These are phyloP conservation scores for Mystacides longicornis DNA, from an alignment of 2,888 invertebrate genomes.

Conservation along the genomic window DNA sequence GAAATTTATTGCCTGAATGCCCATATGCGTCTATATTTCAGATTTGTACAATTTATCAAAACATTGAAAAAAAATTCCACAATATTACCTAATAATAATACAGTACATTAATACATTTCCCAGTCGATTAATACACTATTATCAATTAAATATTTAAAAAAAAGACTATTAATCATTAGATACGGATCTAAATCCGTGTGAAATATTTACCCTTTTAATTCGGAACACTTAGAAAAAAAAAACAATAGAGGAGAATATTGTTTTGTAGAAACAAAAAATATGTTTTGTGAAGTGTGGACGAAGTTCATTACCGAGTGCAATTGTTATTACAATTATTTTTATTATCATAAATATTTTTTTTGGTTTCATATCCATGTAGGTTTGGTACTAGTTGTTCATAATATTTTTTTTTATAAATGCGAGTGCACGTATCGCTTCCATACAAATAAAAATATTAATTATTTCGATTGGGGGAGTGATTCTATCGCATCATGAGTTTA, in stretches of 20 bases:
- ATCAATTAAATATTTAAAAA: neutral
- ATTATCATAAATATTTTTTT: neutral
- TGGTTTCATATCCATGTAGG: too few species aligned
- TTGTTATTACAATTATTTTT: neutral
- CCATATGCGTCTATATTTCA: too few species aligned
- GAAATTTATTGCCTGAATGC: too few species aligned
- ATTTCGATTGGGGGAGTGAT: constrained; percentile 1
- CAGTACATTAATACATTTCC: too few species aligned
- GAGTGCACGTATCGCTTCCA: too few species aligned
- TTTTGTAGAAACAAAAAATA: constrained; percentile 1
- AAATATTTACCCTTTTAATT: constrained; percentile 18
- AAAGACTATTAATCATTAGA: neutral
- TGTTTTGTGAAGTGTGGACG: neutral
- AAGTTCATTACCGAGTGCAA: neutral
- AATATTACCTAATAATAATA: too few species aligned
- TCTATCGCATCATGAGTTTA: too few species aligned
- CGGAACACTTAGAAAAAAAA: constrained; percentile 12
- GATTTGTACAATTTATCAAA: too few species aligned
- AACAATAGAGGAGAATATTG: constrained; percentile 4
- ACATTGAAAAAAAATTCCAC: too few species aligned
- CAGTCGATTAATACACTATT: neutral
- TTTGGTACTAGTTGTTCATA: too few species aligned
- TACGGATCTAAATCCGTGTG: constrained; percentile 13
- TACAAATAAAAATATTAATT: neutral
- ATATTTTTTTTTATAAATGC: too few species aligned